Percentiles rank a stretch among this genome's conserved stretches.
Conservation (phyloP, 2,113 vertebrate genomes). For the Clarias batrachus region DNA sequence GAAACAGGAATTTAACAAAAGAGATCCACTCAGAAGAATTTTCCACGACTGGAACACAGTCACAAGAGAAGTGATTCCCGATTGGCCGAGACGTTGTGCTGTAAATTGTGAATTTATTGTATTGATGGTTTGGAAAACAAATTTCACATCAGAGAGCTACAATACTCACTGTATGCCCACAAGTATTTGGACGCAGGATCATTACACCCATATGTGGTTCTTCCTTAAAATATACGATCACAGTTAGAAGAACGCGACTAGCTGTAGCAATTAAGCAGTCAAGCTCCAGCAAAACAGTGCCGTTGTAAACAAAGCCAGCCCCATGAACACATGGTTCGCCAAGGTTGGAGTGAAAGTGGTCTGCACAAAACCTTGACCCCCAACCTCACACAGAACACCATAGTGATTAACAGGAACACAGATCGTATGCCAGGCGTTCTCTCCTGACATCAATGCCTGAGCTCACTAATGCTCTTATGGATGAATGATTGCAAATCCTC, state of each 20-base stretch:
- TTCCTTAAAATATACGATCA: neutral
- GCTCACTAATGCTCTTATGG: neutral
- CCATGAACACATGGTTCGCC: neutral
- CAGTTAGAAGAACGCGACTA: neutral
- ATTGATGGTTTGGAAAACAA: neutral
- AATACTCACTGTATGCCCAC: neutral
- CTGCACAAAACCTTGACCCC: neutral
- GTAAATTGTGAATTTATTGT: neutral
- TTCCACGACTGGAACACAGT: neutral
- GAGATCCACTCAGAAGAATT: slow-evolving; percentile 27
- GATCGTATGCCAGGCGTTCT: neutral
- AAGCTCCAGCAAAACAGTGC: neutral
- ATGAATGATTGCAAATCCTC: neutral
- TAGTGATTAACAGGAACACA: neutral
- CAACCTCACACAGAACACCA: neutral
- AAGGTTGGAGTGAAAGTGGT: neutral
- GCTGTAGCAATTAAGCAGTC: neutral
- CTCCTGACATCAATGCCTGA: neutral
- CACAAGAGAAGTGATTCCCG: neutral
- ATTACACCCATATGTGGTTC: neutral
- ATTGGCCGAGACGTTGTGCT: neutral
- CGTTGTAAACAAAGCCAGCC: neutral
- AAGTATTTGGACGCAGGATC: neutral
- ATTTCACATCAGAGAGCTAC: neutral
- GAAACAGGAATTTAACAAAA: slow-evolving; percentile 27